Evolutionary conservation across 2,797 vertebrate species (phyloP).

Genomic region (Selene dorsalis): DNA sequence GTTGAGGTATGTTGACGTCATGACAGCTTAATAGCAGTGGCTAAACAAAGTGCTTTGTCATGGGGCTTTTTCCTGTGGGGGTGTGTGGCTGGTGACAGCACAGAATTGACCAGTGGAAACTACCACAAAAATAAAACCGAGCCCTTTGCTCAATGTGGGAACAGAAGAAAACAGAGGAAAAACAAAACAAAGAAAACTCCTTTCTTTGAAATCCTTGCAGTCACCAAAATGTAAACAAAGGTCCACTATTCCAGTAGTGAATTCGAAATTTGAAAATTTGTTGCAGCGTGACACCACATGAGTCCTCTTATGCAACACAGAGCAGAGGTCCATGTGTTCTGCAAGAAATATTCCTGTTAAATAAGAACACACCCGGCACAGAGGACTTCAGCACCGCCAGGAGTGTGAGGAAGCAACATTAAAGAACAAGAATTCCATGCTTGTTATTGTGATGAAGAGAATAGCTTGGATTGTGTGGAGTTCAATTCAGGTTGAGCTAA

Average conservation of each 20-base stretch:
- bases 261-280: neutral
- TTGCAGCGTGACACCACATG: neutral
- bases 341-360: constrained; percentile 18
- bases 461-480: constrained; percentile 36
- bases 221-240: constrained; percentile 11
- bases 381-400: constrained; percentile 26
- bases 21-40: constrained; percentile 55
- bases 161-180: neutral
- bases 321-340: constrained; percentile 19
- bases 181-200: neutral
- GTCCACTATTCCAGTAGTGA: constrained; percentile 16
- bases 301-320: constrained; percentile 9
- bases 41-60: constrained; percentile 81
- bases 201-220: neutral
- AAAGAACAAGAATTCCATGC: constrained; percentile 43
- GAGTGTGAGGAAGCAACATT: constrained; percentile 13
- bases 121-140: constrained; percentile 37
- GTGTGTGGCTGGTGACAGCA: constrained; percentile 67
- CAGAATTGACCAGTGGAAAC: constrained; percentile 63
- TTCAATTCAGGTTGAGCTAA: constrained; percentile 24
- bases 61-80: constrained; percentile 70
- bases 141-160: constrained; percentile 50
- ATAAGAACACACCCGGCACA: constrained; percentile 18
- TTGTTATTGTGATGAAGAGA: constrained; percentile 29
- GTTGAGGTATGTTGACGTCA: constrained; percentile 75